Percentiles rank a stretch among this genome's conserved stretches.
These are phyloP conservation scores for Clarias macrocephalus DNA, from an alignment of 2,113 vertebrate genomes.

Conservation along the genomic window DNA sequence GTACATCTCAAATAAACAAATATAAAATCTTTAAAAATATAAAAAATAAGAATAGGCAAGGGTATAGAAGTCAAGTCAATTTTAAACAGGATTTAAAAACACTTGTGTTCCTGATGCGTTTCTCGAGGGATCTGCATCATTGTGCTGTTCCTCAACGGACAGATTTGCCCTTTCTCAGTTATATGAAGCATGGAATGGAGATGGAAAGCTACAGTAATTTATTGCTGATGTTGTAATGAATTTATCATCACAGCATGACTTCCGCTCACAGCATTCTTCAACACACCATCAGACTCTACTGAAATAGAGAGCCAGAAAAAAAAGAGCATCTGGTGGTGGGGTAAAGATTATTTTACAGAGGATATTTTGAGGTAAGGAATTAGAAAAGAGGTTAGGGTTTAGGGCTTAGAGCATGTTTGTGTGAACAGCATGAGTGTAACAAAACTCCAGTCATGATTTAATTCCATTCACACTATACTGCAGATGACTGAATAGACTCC, in stretches of 20 bases:
- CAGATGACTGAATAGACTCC: not conserved
- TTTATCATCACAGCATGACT: not conserved
- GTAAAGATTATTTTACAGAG: not conserved
- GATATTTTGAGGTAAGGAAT: not conserved
- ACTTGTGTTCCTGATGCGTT: not conserved
- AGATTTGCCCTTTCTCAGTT: not conserved
- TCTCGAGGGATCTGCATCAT: not conserved
- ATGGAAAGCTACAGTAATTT: not conserved
- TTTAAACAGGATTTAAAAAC: not conserved
- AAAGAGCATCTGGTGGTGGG: not conserved
- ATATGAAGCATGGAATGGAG: not conserved
- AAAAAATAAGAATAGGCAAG: not conserved
- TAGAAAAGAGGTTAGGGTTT: not conserved
- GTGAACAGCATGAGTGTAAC: not conserved
- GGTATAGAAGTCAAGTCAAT: not conserved
- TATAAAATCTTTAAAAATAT: not conserved
- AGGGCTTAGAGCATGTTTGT: not conserved
- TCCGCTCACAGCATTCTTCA: not conserved
- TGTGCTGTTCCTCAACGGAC: not conserved
- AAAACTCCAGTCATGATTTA: not conserved
- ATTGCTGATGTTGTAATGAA: slow-evolving; percentile 7
- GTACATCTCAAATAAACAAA: not conserved
- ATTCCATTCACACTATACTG: not conserved
- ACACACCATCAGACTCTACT: slow-evolving; percentile 1
- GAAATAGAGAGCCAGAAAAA: slow-evolving; percentile 19